Evolutionary conservation across 2,113 vertebrate genomes (phyloP).

Genomic region (Nothocercus nigrocapillus): DNA sequence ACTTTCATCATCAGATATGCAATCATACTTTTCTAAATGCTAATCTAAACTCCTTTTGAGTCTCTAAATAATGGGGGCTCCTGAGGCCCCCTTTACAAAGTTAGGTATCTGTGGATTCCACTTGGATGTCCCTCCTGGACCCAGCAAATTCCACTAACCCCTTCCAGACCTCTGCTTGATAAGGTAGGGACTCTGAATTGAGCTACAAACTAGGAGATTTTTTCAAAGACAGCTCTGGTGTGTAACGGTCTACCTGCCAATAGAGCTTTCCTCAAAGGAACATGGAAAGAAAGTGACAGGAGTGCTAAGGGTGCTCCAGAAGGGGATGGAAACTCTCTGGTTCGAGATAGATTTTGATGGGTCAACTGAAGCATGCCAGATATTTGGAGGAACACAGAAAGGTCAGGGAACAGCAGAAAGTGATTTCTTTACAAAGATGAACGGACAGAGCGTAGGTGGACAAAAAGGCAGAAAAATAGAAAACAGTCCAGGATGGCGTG

Average conservation of each 20-base stretch:
- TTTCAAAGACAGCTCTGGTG: neutral
- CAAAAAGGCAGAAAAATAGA: neutral
- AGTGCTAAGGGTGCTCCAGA: neutral
- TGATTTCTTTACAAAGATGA: neutral
- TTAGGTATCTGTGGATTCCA: rapidly evolving
- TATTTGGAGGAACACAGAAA: conserved; percentile 12
- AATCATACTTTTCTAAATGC: neutral
- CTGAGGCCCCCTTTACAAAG: neutral
- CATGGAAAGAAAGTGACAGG: neutral
- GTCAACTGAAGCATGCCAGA: conserved; percentile 50
- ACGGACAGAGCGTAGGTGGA: neutral
- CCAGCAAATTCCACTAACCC: neutral
- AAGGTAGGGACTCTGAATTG: rapidly evolving
- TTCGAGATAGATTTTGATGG: conserved; percentile 14
- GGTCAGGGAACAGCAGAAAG: conserved; percentile 1
- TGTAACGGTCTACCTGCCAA: neutral
- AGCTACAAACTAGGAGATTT: neutral
- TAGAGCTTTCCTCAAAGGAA: neutral
- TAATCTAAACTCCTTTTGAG: neutral
- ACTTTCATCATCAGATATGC: neutral
- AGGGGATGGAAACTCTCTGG: neutral
- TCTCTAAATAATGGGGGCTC: neutral
- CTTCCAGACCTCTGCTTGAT: neutral
- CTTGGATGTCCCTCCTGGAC: neutral
- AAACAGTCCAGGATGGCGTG: neutral